Conservation (phyloP, 2,888 invertebrate species). For the Oxycera nigricornis region DNA sequence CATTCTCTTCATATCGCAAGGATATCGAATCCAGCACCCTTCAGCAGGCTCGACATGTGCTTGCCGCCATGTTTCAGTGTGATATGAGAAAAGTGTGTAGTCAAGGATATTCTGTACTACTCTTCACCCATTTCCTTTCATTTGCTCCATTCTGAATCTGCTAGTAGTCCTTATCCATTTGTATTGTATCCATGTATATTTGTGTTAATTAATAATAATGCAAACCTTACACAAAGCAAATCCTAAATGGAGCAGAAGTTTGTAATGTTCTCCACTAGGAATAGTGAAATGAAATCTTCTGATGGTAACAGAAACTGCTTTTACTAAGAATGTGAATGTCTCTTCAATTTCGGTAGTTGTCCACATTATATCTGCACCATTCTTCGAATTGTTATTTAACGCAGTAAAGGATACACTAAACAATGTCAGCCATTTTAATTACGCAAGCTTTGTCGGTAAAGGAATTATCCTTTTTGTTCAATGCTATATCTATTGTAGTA, state of each 20-base stretch:
- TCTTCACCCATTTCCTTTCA: neutral
- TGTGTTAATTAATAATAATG: conserved; percentile 47
- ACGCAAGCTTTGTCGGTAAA: neutral
- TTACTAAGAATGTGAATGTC: neutral
- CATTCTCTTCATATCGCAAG: neutral
- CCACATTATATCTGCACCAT: neutral
- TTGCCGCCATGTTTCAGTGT: conserved; percentile 31
- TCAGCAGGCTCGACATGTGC: neutral
- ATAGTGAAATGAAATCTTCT: neutral
- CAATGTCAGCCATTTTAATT: conserved; percentile 46
- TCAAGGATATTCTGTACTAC: neutral
- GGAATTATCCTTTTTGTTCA: neutral
- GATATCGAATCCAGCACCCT: neutral
- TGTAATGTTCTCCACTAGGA: neutral
- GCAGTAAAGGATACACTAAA: conserved; percentile 36
- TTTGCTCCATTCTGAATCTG: neutral
- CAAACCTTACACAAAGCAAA: conserved; percentile 3
- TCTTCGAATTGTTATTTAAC: conserved; percentile 9
- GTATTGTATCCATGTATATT: conserved; percentile 28
- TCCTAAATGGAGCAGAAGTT: neutral
- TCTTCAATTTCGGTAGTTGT: neutral
- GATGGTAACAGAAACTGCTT: neutral
- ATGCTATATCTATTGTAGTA: too few species aligned
- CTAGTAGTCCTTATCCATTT: neutral
- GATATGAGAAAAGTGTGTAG: neutral